phyloP scores from a whole-genome alignment of 2,113 vertebrate genomes.

The Myotis brandtii region DNA sequence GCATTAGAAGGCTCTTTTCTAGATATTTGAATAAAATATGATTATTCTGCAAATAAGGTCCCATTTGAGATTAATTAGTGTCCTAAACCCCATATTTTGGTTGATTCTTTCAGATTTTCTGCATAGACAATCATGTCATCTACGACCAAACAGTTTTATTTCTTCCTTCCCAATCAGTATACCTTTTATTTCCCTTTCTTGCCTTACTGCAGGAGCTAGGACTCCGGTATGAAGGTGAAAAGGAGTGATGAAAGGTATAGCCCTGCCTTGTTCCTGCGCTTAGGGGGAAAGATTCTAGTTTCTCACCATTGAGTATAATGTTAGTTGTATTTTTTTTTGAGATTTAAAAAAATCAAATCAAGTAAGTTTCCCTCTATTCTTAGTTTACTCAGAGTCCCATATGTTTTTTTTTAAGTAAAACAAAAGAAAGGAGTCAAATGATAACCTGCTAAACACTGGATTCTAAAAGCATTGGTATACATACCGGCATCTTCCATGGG shows the following conservation, averaged over 20 bases:
- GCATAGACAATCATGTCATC: not conserved
- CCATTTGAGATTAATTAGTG: no score
- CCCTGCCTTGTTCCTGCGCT: not conserved
- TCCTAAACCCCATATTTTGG: no score
- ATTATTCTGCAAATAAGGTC: not conserved
- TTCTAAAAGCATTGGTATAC: conserved; percentile 39
- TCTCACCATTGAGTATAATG: not conserved
- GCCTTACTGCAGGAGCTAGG: not conserved
- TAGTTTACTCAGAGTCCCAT: not conserved
- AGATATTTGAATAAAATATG: not conserved
- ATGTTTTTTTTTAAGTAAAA: not conserved
- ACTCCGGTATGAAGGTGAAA: not conserved
- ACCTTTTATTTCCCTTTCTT: not conserved
- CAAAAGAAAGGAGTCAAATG: not conserved
- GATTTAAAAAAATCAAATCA: not conserved
- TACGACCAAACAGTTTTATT: not conserved
- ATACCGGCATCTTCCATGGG: conserved; percentile 86
- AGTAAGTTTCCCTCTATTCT: not conserved
- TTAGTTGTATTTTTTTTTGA: not conserved
- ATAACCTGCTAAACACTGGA: not conserved
- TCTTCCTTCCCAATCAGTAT: not conserved
- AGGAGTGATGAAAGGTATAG: not conserved
- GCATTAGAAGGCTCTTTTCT: not conserved
- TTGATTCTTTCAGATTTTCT: not conserved
- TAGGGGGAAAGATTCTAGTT: not conserved